Percentiles rank a stretch among this genome's conserved stretches.
phyloP scores from a whole-genome alignment of 2,888 invertebrate species.

The Lampropteryx suffumata region DNA sequence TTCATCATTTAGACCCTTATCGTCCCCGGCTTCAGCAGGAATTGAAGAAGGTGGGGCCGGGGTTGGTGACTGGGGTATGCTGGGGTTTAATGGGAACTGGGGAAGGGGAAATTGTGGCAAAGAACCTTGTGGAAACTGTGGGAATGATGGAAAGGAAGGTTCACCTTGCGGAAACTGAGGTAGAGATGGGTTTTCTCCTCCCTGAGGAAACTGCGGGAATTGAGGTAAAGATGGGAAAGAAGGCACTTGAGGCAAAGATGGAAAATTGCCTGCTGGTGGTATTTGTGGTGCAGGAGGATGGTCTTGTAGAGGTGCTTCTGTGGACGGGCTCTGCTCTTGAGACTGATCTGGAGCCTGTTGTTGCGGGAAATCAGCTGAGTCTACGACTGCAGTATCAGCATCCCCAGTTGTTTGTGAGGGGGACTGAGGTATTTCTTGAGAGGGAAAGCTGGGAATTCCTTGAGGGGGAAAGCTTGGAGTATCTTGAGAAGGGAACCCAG shows the following conservation, averaged over 20 bases:
- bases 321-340: constrained; percentile 35
- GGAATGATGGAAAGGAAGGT: constrained; percentile 32
- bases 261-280: constrained; percentile 41
- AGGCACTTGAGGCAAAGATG: constrained; percentile 27
- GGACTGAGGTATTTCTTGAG: constrained; percentile 16
- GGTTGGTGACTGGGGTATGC: constrained; percentile 43
- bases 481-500: constrained; percentile 39
- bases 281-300: constrained; percentile 37
- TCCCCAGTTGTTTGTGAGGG: constrained; percentile 48
- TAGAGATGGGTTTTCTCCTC: constrained; percentile 6
- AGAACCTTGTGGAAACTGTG: constrained; percentile 40
- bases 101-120: constrained; percentile 48
- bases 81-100: constrained; percentile 42
- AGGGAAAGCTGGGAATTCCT: constrained; percentile 24
- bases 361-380: constrained; percentile 59
- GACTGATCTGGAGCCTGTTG: constrained; percentile 38
- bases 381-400: constrained; percentile 65
- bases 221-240: constrained; percentile 41
- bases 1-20: constrained; percentile 65
- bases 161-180: constrained; percentile 29
- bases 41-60: constrained; percentile 53
- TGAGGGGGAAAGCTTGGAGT: constrained; percentile 17
- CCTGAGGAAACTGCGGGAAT: constrained; percentile 41
- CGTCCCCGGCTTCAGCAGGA: constrained; percentile 50
- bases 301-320: constrained; percentile 36